A percentile compares a stretch with the other conserved stretches of the same genome.
These are phyloP conservation scores for Echinops telfairi DNA, from an alignment of 2,113 vertebrate genomes.

Conservation along the genomic window DNA sequence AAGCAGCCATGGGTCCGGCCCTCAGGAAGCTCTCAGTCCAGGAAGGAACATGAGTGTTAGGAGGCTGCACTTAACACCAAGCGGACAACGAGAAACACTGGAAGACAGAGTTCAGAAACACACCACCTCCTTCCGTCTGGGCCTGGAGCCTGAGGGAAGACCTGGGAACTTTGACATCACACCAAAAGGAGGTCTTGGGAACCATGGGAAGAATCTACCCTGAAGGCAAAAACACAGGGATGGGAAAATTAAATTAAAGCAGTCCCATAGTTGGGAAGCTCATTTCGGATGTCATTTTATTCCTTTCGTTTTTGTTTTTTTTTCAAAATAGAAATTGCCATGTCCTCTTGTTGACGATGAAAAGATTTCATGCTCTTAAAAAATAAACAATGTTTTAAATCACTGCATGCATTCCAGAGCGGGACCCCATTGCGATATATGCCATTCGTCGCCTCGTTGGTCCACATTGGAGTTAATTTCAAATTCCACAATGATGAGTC, in stretches of 20 bases:
- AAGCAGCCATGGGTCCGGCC: background rate
- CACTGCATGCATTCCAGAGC: background rate
- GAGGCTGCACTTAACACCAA: background rate
- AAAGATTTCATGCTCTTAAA: background rate
- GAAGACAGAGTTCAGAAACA: background rate
- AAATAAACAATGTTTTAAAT: constrained; percentile 16
- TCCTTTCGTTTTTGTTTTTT: background rate
- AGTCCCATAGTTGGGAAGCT: background rate
- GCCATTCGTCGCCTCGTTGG: background rate
- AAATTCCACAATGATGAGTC: constrained; percentile 8
- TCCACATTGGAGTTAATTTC: constrained; percentile 9
- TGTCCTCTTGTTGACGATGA: background rate
- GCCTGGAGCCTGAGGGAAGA: background rate
- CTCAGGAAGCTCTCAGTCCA: background rate
- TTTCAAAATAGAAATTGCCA: background rate
- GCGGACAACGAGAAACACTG: background rate
- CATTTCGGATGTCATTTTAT: background rate
- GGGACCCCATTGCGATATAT: background rate
- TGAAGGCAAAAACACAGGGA: background rate
- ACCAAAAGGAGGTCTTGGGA: background rate
- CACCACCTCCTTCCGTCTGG: background rate
- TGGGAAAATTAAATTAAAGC: background rate
- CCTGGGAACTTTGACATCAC: background rate
- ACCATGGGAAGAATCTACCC: background rate
- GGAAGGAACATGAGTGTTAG: background rate